Evolutionary conservation across 1,140 invertebrate species (phyloP), one percentile per base, ranked within the genome.

Genomic region (Lepidotrigona ventralis): DNA sequence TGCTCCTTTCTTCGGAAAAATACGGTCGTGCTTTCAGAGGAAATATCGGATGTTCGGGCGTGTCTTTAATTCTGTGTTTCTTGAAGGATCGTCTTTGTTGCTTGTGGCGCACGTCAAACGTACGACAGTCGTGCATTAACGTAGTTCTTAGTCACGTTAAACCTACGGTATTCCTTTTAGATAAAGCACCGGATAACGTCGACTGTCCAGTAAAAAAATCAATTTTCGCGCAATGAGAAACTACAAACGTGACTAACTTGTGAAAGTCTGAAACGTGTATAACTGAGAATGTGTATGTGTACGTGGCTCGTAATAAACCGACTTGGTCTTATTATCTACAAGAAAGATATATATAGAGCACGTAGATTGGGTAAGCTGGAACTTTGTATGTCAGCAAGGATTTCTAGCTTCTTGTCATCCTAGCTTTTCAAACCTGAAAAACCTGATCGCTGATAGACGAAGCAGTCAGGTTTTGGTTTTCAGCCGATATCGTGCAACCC

Each of bases 1-100:
- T 1, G 51, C 2, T 73, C 29, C 53, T n/a, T 39, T 73, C 58
- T 54, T 21, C 56, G 82, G 46, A 58, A 79, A 83, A 79, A 68
- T 73, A 73, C 51, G 26, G 19, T 33, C 17, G 19, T 83, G 58
- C 64, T 83, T 79, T 71, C 21, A 33, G 21, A 83, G 69, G 33
- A 79, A 79, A 70, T 70, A 66, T 12, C 15, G 23, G 23, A n/a
- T n/a, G 26, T 21, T 53, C 46, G 46, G 66, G 46, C 19, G 17
- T 54, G 15, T 23, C 19, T 71, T 77, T 70, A 77, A 83, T 70
- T 46, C 39, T 51, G 53, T 58, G n/a, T 58, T 78, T 69, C 6
- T 26, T 8, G 17, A 63, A 54, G 39, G 39, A 63, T 60, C 66
- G 8, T 19, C 19, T 54, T 39, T 53, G 21, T 8, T 46, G 39